A percentile compares a stretch with the other conserved stretches of the same genome.
Evolutionary conservation across 2,797 vertebrate species (phyloP).

Genomic region (Philypnodon macrostomus): DNA sequence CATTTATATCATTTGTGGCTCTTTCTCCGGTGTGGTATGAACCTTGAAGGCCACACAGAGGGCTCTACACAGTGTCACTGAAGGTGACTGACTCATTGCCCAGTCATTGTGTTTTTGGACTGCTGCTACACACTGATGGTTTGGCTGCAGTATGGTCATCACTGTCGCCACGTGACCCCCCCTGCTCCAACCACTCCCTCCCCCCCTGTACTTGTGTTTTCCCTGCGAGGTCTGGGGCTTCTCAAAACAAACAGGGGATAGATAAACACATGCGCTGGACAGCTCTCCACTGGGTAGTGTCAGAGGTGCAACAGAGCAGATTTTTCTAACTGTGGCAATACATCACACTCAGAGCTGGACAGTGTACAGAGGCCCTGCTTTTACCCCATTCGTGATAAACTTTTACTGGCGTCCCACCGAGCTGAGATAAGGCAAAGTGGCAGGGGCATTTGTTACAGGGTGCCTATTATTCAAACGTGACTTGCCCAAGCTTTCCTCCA

Average conservation of each 20-base stretch:
- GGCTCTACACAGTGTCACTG: conserved; percentile 30
- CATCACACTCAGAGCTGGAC: conserved; percentile 67
- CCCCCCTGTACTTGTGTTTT: conserved; percentile 71
- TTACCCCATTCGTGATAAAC: conserved; percentile 58
- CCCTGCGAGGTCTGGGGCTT: conserved; percentile 74
- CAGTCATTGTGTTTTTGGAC: conserved; percentile 50
- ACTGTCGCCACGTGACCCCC: conserved; percentile 35
- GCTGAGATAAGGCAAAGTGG: conserved; percentile 57
- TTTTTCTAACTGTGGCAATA: conserved; percentile 64
- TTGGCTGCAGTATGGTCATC: conserved; percentile 45
- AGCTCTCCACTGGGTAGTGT: conserved; percentile 72
- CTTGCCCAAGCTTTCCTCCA: too few relatives aligned
- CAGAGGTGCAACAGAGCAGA: conserved; percentile 71
- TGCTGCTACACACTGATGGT: too few relatives aligned
- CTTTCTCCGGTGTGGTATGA: conserved; percentile 26
- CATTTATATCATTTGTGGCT: conserved; percentile 18
- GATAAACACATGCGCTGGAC: conserved; percentile 75
- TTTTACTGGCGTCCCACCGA: conserved; percentile 36
- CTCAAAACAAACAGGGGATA: conserved; percentile 78
- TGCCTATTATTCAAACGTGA: too few relatives aligned
- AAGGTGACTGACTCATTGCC: conserved; percentile 36
- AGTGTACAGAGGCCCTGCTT: conserved; percentile 57
- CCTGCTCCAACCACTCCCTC: too few relatives aligned
- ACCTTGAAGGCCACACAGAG: conserved; percentile 36
- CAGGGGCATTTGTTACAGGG: too few relatives aligned